Percentiles rank a stretch among this genome's conserved stretches.
phyloP scores from a whole-genome alignment of 1,140 invertebrate genomes.

The Papilio dardanus region DNA sequence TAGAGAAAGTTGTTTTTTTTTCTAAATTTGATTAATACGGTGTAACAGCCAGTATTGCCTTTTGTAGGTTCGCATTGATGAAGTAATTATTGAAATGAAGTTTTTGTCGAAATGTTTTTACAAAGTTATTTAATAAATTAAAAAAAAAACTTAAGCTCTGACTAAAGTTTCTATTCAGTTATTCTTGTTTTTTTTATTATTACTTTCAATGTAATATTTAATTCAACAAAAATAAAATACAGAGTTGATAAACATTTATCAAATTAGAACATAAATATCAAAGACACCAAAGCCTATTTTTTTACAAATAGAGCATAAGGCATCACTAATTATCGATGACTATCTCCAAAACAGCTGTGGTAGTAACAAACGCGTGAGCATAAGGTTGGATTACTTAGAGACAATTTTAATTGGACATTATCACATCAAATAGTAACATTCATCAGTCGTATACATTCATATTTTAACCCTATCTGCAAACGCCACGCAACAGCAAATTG shows the following conservation, averaged over 20 bases:
- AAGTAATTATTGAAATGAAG: neutral
- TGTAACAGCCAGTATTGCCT: neutral
- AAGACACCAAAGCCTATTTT: neutral
- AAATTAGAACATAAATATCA: neutral
- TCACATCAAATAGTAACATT: neutral
- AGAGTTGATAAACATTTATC: too few relatives aligned
- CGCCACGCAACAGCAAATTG: neutral
- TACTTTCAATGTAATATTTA: too few relatives aligned
- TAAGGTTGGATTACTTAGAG: constrained; percentile 4
- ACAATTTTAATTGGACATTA: neutral
- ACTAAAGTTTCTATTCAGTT: neutral
- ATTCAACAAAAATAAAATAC: neutral
- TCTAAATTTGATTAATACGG: constrained; percentile 63
- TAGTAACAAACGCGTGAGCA: neutral
- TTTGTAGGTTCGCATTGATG: neutral
- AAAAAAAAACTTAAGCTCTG: too few relatives aligned
- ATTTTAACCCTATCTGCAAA: neutral
- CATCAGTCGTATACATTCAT: too few relatives aligned
- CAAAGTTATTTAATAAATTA: neutral
- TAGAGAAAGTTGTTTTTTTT: constrained; percentile 56
- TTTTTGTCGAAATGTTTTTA: neutral
- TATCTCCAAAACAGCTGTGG: neutral
- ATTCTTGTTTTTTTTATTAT: neutral
- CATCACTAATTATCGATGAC: neutral
- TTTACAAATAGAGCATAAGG: neutral